These are phyloP conservation scores for Diplolepis rosae DNA, from an alignment of 2,888 invertebrate species.

Conservation along the genomic window DNA sequence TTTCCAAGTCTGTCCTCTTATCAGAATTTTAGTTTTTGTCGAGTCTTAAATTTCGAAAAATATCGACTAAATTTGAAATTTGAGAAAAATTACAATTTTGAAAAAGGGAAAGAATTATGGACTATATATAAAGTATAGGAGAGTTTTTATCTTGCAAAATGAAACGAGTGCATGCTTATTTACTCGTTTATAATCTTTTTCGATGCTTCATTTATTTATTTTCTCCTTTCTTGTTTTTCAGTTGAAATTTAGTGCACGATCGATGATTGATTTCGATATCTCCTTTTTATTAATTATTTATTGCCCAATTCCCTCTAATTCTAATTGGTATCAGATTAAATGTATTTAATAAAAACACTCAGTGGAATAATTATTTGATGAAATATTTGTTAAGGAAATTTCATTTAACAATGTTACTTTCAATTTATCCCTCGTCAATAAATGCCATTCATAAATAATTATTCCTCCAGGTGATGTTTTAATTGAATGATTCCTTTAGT, in stretches of 20 bases:
- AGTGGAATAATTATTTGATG: not conserved
- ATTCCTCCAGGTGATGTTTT: not conserved
- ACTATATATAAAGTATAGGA: not conserved
- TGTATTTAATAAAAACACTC: not conserved
- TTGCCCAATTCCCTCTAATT: not conserved
- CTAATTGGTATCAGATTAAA: not conserved
- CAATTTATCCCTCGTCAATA: not conserved
- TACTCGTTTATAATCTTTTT: constrained; percentile 12
- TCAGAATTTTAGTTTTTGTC: no score
- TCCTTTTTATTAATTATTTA: not conserved
- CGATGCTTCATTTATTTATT: constrained; percentile 24
- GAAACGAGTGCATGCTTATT: constrained; percentile 6
- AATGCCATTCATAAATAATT: not conserved
- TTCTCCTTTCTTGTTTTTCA: constrained; percentile 34
- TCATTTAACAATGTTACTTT: no score
- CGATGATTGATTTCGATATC: not conserved
- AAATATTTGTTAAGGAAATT: no score
- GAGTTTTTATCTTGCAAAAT: not conserved
- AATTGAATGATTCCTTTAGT: not conserved
- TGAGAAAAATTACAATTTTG: not conserved
- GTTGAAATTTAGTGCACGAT: constrained; percentile 26
- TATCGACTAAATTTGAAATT: not conserved
- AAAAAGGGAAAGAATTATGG: not conserved
- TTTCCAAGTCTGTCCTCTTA: no score
- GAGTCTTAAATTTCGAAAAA: constrained; percentile 26